These are phyloP conservation scores for Drosophila neutralis DNA, from an alignment of 2,888 invertebrate genomes.

Conservation along the genomic window DNA sequence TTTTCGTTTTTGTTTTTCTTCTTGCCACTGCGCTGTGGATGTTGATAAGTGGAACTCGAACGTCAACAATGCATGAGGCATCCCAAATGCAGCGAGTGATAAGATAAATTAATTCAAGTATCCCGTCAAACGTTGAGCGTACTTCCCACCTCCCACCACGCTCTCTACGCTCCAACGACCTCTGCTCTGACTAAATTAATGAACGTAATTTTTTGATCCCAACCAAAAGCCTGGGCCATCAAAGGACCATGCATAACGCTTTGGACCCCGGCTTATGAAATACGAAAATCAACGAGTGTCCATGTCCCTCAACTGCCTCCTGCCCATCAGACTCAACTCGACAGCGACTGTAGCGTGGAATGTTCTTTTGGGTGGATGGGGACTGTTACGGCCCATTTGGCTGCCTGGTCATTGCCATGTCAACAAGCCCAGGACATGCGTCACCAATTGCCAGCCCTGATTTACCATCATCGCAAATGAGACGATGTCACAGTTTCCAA, in stretches of 20 bases:
- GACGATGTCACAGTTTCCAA: conserved; percentile 17
- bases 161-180: not conserved
- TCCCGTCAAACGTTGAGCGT: conserved; percentile 17
- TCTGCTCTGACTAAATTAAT: conserved; percentile 49
- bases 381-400: conserved; percentile 19
- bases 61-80: conserved; percentile 73
- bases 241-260: conserved; percentile 71
- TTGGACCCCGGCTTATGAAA: conserved; percentile 67
- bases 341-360: not conserved
- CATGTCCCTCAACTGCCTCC: conserved; percentile 30
- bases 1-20: conserved; percentile 11
- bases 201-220: conserved; percentile 56
- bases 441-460: conserved; percentile 59
- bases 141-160: not conserved
- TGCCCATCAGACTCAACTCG: conserved; percentile 34
- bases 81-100: conserved; percentile 55
- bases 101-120: conserved; percentile 79
- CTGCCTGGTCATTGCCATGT: conserved; percentile 60
- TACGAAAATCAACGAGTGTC: conserved; percentile 44
- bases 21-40: conserved; percentile 33
- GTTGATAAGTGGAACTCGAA: conserved; percentile 74
- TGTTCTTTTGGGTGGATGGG: not conserved
- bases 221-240: conserved; percentile 23
- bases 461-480: conserved; percentile 43
- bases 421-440: conserved; percentile 65